Evolutionary conservation across 2,113 vertebrate genomes (phyloP).

Genomic region (Tenrec ecaudatus): DNA sequence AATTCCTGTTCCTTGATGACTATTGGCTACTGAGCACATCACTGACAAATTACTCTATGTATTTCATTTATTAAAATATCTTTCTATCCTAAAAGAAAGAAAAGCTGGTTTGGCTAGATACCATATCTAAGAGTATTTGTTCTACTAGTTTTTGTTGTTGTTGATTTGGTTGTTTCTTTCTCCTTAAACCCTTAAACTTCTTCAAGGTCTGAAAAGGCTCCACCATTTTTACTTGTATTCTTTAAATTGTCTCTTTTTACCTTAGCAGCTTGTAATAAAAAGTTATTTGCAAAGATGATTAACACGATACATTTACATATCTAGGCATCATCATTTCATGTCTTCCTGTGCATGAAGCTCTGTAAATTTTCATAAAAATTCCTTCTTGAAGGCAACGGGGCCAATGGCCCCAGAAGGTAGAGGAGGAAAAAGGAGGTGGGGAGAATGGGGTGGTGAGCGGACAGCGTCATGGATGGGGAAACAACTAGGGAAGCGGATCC

Average conservation of each 20-base stretch:
- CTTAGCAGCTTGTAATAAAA: background rate
- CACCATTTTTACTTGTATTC: constrained; percentile 1
- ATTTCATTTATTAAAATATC: background rate
- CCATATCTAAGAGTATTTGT: background rate
- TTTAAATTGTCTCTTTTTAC: constrained; percentile 23
- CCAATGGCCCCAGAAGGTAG: too few species aligned
- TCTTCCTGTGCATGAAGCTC: background rate
- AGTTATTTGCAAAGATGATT: background rate
- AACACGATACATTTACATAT: constrained; percentile 23
- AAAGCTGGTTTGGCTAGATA: background rate
- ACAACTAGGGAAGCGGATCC: too few species aligned
- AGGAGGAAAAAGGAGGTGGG: too few species aligned
- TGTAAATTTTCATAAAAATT: background rate
- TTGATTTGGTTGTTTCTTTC: background rate
- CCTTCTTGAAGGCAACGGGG: background rate
- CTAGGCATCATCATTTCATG: background rate
- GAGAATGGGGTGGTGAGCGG: too few species aligned
- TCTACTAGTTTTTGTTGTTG: background rate
- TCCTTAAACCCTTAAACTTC: background rate
- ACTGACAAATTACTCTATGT: background rate
- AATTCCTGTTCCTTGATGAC: background rate
- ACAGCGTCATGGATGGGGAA: too few species aligned
- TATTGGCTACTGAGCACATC: background rate
- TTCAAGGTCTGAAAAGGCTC: background rate
- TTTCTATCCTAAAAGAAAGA: background rate